Base-by-base conservation (phyloP, 2,113 vertebrate genomes). In the Falco punctatus region DNA sequence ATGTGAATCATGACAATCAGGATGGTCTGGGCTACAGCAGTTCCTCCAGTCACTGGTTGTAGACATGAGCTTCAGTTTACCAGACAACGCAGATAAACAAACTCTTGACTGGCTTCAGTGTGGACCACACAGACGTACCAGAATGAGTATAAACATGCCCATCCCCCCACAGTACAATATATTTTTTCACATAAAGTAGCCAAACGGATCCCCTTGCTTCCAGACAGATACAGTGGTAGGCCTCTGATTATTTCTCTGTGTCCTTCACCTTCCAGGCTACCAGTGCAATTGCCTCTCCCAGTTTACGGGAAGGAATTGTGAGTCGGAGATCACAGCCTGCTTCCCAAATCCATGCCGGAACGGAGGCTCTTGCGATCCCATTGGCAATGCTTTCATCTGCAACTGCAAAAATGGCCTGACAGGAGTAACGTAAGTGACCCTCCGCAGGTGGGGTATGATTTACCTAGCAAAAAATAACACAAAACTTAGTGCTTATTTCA, bases 321-420 rank as follows among this genome's bases (percentile, higher is more conserved):
- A 99, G 96, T 98, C 98, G 0, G 99, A 99, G 97, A 98, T 99
- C 90, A 99, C 99, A 19, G 98, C 99, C 30, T 99, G 99, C 96
- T 98, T 99, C 91, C 99, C 99, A 71, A 99, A 99, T 92, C 99
- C 99, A 3, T 99, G 99, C 95, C 98, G 98, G 79, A 99, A 99
- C 0, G 98, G 98, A 52, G 99, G 99, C 5, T 98, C 98, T 1
- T 99, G 99, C 23, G 99, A 99, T 88, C 98, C 99, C 20, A 98
- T 99, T 3, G 99, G 99, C 70, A 99, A 98, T 21, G 98, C 99
- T 28, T 99, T 99, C 98, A 98, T 99, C 96, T 99, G 99, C 97
- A 99, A 96, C 96, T 99, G 99, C 96, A 99, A 98, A 97, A 98
- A 98, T 35, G 99, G 99, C 52, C 99, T 99, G 98, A 99, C 98